These are phyloP conservation scores for Nycticebus coucang DNA, from an alignment of 2,113 vertebrate genomes.

Conservation along the genomic window DNA sequence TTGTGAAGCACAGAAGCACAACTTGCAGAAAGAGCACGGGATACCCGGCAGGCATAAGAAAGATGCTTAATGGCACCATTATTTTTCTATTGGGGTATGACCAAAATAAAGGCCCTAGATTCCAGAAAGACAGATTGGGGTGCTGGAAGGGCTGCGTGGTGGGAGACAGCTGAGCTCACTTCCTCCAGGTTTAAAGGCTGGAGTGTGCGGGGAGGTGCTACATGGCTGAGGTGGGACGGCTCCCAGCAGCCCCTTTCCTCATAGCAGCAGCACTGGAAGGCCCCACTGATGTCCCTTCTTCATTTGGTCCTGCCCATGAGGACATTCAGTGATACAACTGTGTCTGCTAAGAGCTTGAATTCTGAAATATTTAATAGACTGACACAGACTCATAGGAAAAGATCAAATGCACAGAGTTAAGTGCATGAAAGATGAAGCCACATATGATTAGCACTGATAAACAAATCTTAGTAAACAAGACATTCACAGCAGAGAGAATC, in stretches of 20 bases:
- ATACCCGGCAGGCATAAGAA: neutral
- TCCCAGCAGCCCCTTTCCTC: neutral
- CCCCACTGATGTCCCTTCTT: neutral
- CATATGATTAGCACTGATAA: neutral
- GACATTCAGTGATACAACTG: neutral
- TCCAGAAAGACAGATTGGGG: neutral
- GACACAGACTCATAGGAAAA: neutral
- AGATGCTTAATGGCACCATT: neutral
- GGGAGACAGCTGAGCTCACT: neutral
- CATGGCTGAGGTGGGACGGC: neutral
- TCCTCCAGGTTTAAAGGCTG: neutral
- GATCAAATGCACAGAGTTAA: too few relatives aligned
- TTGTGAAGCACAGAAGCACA: neutral
- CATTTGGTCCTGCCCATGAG: neutral
- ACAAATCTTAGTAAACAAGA: neutral
- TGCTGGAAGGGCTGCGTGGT: neutral
- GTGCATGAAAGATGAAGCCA: neutral
- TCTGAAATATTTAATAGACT: neutral
- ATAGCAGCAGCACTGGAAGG: neutral
- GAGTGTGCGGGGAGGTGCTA: neutral
- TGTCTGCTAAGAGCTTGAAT: neutral
- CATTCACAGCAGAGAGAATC: neutral
- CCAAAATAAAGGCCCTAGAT: neutral
- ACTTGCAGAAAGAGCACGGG: neutral
- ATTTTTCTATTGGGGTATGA: neutral